phyloP scores from a whole-genome alignment of 2,888 invertebrate genomes.

The Melangyna quadrimaculata region DNA sequence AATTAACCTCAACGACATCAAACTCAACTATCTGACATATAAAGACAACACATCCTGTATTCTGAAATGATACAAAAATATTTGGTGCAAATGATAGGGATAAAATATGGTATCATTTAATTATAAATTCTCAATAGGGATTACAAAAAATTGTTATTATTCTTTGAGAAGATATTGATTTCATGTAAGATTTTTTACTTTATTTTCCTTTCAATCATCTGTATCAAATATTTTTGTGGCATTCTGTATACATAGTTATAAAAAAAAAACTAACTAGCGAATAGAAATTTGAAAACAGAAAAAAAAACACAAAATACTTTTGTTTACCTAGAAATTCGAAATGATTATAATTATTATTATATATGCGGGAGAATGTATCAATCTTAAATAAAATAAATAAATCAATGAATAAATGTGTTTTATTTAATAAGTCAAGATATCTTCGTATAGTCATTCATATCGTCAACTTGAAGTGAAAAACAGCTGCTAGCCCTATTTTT shows the following conservation, averaged over 20 bases:
- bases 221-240: slow-evolving; percentile 1
- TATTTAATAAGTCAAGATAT: not conserved
- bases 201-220: not conserved
- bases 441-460: too few relatives aligned
- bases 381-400: slow-evolving; percentile 59
- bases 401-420: not conserved
- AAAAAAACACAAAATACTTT: slow-evolving; percentile 30
- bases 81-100: not conserved
- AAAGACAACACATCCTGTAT: not conserved
- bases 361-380: slow-evolving; percentile 56
- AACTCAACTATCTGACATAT: not conserved
- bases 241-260: not conserved
- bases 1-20: not conserved
- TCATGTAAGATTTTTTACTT: not conserved
- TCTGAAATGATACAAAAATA: not conserved
- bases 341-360: slow-evolving; percentile 53
- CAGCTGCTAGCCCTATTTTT: too few relatives aligned
- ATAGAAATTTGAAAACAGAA: not conserved
- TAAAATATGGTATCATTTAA: not conserved
- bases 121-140: not conserved
- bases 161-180: not conserved
- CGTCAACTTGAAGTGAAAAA: too few relatives aligned
- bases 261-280: slow-evolving; percentile 4
- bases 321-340: slow-evolving; percentile 68
- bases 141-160: not conserved